Percentiles rank a stretch among this genome's conserved stretches.
Conservation (phyloP, 2,888 invertebrate genomes). For the Spodoptera exigua region DNA sequence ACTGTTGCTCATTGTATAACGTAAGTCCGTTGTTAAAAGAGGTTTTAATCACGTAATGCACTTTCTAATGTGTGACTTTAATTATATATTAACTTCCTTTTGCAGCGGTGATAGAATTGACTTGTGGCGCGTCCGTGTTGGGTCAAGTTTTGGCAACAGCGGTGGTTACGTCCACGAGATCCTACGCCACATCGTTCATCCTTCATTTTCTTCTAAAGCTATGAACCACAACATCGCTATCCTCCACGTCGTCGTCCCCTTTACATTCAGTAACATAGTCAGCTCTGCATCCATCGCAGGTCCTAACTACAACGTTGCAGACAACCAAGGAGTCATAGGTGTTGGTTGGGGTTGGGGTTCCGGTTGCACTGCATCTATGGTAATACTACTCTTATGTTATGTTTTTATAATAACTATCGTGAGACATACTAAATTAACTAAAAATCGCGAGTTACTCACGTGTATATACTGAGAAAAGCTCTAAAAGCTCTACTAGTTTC, state of each 20-base stretch:
- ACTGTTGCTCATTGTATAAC: constrained; percentile 55
- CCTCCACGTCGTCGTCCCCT: constrained; percentile 4
- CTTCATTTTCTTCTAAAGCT: constrained; percentile 62
- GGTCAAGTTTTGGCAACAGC: constrained; percentile 68
- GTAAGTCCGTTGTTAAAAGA: constrained; percentile 21
- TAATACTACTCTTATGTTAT: constrained; percentile 18
- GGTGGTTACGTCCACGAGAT: constrained; percentile 65
- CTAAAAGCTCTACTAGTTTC: no score
- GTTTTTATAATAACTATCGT: no score
- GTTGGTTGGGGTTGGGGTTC: constrained; percentile 67
- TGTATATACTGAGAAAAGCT: no score
- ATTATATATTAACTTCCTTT: constrained; percentile 12
- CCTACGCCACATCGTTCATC: constrained; percentile 62
- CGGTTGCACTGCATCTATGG: constrained; percentile 50
- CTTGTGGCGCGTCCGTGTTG: constrained; percentile 68
- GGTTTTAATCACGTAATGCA: neutral
- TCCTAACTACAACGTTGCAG: constrained; percentile 61
- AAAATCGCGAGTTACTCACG: no score
- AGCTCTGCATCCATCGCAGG: constrained; percentile 61
- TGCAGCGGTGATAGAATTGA: constrained; percentile 56
- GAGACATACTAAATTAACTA: no score
- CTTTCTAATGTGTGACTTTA: no score
- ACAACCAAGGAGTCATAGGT: constrained; percentile 67
- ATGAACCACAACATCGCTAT: constrained; percentile 20
- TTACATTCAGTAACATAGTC: constrained; percentile 38